Conservation (phyloP, 1,140 invertebrate species). For the Psix sp. region DNA sequence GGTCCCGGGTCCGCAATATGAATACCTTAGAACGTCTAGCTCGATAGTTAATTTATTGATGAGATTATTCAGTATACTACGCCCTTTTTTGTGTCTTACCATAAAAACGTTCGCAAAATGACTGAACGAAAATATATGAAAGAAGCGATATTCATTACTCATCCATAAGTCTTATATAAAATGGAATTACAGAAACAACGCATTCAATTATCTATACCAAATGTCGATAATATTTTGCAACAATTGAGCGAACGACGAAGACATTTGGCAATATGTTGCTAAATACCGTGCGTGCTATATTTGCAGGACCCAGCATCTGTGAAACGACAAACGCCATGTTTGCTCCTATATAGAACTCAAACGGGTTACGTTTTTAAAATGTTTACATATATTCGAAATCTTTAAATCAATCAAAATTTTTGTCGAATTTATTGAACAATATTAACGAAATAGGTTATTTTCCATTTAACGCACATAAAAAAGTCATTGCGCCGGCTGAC, state of each 20-base stretch:
- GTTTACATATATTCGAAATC: slow-evolving; percentile 69
- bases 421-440: slow-evolving; percentile 11
- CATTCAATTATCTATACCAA: not conserved
- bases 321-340: slow-evolving; percentile 70
- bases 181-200: slow-evolving; percentile 5
- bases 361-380: slow-evolving; percentile 67
- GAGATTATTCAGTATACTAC: slow-evolving; percentile 63
- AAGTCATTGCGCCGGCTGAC: slow-evolving; percentile 48
- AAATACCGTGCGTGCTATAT: not conserved
- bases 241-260: not conserved
- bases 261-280: not conserved
- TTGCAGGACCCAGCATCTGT: slow-evolving; percentile 58
- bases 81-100: slow-evolving; percentile 27
- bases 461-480: slow-evolving; percentile 31
- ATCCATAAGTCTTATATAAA: not conserved
- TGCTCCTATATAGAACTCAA: slow-evolving; percentile 61
- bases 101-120: slow-evolving; percentile 1
- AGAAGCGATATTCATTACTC: not conserved
- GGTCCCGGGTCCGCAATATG: slow-evolving; percentile 74
- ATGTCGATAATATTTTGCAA: not conserved
- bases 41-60: slow-evolving; percentile 74
- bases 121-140: not conserved
- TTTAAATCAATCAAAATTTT: slow-evolving; percentile 62
- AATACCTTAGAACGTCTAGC: slow-evolving; percentile 74
- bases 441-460: not conserved